Evolutionary conservation across 2,888 invertebrate species (phyloP), one percentile per base, ranked within the genome.

Genomic region (Zaprionus bogoriensis): DNA sequence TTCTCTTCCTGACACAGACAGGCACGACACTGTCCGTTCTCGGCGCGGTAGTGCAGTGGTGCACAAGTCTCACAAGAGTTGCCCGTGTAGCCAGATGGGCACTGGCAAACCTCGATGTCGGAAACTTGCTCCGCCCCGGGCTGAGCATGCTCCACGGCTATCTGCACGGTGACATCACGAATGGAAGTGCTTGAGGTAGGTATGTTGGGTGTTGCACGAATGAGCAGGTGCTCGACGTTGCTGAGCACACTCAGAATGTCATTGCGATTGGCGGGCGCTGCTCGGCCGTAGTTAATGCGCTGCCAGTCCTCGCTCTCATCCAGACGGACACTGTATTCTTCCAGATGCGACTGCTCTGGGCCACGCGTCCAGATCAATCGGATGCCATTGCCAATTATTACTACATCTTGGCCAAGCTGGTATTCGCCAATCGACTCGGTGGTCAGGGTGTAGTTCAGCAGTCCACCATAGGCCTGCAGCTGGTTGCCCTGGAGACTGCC

Each of bases 401-500:
- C 94, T 1, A 98, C 93, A 89, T 98, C 97, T 41, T 94, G 94
- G 86, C 97, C 97, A 14, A 93, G 93, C 6, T 87, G 82, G 9
- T 91, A 90, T 45, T 89, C 85, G 1, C 93, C 92, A 14, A 92
- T 92, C 0, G 94, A 93, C 4, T 93, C 92, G 77, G 95, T 96
- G 59, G 93, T 92, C 80, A 97, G 94, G 0, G 94, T 94, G 64
- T 97, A 93, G 12, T 94, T 94, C 4, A 98, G 90, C 50, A 92
- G 92, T 0, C 98, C 98, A 0, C 98, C 98, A 88, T 98, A 98
- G 0, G 98, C 97, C 57, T 95, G 93, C 5, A 98, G 92, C 92
- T 96, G 92, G 86, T 95, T 95, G 38, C 95, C 95, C 87, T 94
- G 93, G 78, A 95, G 94, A 32, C 91, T 91, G 30, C 93, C 89